Evolutionary conservation across 2,113 vertebrate genomes (phyloP).

Genomic region (Emydocephalus ijimae): DNA sequence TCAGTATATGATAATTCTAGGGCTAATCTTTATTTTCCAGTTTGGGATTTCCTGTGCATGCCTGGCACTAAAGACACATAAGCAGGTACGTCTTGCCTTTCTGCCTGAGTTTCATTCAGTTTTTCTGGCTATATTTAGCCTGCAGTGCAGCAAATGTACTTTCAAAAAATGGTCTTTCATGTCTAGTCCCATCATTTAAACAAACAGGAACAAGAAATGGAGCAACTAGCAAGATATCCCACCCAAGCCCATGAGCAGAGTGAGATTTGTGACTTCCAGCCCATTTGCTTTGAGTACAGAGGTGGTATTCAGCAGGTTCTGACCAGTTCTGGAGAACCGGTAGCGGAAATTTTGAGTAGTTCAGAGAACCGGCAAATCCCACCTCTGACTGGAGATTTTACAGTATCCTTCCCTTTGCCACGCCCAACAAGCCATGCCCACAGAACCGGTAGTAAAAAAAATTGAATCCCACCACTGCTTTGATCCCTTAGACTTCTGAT

Average conservation of each 20-base stretch:
- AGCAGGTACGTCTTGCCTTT: conserved; percentile 71
- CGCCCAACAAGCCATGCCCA: too few relatives aligned
- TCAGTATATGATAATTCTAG: conserved; percentile 92
- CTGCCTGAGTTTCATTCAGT: conserved; percentile 34
- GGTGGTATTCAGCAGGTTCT: too few relatives aligned
- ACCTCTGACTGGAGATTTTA: too few relatives aligned
- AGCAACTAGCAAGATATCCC: background rate
- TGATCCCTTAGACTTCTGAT: background rate
- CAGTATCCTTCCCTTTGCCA: too few relatives aligned
- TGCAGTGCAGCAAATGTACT: background rate
- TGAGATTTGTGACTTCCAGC: background rate
- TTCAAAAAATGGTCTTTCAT: background rate
- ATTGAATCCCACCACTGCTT: background rate
- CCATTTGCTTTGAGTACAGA: background rate
- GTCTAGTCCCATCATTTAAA: background rate
- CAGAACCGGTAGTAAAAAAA: too few relatives aligned
- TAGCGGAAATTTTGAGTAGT: too few relatives aligned
- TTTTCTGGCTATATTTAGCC: background rate
- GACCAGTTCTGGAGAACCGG: too few relatives aligned
- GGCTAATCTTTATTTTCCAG: conserved; percentile 88
- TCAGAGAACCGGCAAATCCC: too few relatives aligned
- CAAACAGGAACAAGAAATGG: background rate
- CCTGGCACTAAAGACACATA: conserved; percentile 80
- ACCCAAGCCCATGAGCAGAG: background rate
- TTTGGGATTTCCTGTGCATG: conserved; percentile 90